Conservation (phyloP, 2,797 vertebrate genomes). For the Schizopygopsis malacanthus region DNA sequence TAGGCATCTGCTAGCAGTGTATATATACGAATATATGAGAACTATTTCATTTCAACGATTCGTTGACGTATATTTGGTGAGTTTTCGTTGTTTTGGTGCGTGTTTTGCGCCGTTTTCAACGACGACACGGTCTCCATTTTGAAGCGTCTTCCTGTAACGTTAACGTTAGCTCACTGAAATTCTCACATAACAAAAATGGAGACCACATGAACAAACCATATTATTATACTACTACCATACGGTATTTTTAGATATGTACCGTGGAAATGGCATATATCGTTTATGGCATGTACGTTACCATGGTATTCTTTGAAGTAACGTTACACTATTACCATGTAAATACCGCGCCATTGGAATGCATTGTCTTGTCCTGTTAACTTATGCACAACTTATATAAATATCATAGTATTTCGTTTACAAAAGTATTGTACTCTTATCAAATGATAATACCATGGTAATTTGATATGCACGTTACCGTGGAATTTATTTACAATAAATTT, state of each 20-base stretch:
- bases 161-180: background rate
- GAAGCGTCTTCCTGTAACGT: background rate
- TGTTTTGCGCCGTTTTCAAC: background rate
- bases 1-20: background rate
- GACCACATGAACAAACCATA: background rate
- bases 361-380: background rate
- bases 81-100: background rate
- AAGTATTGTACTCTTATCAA: background rate
- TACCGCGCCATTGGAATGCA: background rate
- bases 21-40: background rate
- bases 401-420: background rate
- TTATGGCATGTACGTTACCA: too few relatives aligned
- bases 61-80: slow-evolving; percentile 36
- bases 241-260: background rate
- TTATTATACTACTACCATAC: too few relatives aligned
- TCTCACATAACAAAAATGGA: background rate
- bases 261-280: background rate
- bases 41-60: background rate
- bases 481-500: background rate
- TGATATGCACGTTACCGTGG: background rate
- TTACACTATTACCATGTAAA: background rate
- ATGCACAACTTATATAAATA: background rate
- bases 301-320: background rate
- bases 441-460: background rate
- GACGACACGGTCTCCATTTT: slow-evolving; percentile 54